Percentiles rank a stretch among this genome's conserved stretches.
phyloP scores from a whole-genome alignment of 1,140 invertebrate genomes.

The Drosophila sucinea region DNA sequence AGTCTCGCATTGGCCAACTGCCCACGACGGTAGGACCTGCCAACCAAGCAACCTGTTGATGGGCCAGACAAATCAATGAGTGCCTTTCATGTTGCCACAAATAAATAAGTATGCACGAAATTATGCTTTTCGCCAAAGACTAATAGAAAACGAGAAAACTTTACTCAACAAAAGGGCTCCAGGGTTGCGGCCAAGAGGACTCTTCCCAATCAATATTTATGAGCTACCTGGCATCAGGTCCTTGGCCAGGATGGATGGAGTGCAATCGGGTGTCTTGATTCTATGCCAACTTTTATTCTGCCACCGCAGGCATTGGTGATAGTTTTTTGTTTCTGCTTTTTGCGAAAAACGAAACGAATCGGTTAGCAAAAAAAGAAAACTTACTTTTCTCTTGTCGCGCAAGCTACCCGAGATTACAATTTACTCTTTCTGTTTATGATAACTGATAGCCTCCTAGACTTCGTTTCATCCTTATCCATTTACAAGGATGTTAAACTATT shows the following conservation, averaged over 20 bases:
- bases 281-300: conserved; percentile 17
- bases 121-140: conserved; percentile 27
- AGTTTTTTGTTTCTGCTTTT: conserved; percentile 32
- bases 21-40: neutral
- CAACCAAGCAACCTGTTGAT: conserved; percentile 6
- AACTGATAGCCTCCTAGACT: neutral
- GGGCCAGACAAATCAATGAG: conserved; percentile 22
- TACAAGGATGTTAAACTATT: neutral
- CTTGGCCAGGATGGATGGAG: neutral
- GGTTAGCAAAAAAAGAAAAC: neutral
- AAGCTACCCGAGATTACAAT: neutral
- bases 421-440: neutral
- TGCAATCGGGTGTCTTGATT: conserved; percentile 11
- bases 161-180: conserved; percentile 19
- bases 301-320: conserved; percentile 27
- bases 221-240: conserved; percentile 28
- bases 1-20: neutral
- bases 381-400: neutral
- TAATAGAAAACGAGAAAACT: conserved; percentile 27
- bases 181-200: neutral
- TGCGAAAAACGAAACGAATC: conserved; percentile 13
- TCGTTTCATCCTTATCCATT: neutral
- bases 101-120: conserved; percentile 51
- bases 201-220: conserved; percentile 59
- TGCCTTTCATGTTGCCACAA: conserved; percentile 23